Base-by-base conservation (phyloP, 1,140 invertebrate species). In the Hycleus phaleratus region DNA sequence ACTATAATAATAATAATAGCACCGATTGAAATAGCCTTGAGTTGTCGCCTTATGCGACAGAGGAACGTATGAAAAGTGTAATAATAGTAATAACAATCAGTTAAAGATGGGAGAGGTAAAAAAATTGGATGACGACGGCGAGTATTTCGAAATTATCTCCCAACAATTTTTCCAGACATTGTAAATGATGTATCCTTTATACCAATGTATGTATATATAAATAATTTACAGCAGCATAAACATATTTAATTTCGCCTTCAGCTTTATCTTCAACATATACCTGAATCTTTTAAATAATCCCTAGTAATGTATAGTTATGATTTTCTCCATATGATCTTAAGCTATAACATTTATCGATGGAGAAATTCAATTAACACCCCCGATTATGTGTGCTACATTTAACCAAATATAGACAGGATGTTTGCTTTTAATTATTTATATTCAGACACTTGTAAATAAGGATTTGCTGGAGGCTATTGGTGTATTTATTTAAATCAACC, bases 391-490 rank as follows among this genome's bases (percentile, higher is more conserved):
- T 32, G 32, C 32, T 7, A 32, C 32, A 32, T 32, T 32, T 32
- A 32, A 7, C 32, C 18, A 18, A 58, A 46, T 50, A 40, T 51
- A 46, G 18, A 45, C 44, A 48, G 45, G 52, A 43, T 61, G 54
- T 61, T 61, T 61, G 49, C 59, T 61, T 61, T 62, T 62, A 62
- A 58, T 62, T 62, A 62, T 62, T 62, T 62, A 58, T 58, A 62
- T 62, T 56, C 60, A 39, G 52, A 54, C 32, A 50, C 54, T 40
- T 45, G 51, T 56, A 62, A 62, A 58, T 62, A 58, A 47, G 59
- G 55, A 53, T 57, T 61, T 52, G 43, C 26, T 43, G 43, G 46
- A 24, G 53, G 54, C 46, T 8, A 46, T 10, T 24, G 44, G 32
- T 38, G 45, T 56, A 56, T 56, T 56, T 56, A 56, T 56, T 56